Conservation (phyloP, 2,888 invertebrate genomes). For the Cylloceria caligata region DNA sequence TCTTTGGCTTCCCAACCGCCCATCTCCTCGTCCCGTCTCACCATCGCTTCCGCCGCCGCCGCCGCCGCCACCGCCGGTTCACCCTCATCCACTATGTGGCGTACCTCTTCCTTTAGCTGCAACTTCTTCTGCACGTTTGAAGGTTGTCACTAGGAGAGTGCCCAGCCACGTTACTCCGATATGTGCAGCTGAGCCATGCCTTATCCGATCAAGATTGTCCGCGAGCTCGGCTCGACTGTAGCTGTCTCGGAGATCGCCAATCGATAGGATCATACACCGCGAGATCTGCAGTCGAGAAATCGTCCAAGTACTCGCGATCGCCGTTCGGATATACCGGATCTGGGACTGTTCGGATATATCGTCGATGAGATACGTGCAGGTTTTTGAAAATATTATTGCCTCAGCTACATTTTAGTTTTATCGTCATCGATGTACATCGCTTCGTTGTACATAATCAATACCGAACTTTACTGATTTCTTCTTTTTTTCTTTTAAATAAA, state of each 20-base stretch:
- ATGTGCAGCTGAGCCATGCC: conserved; percentile 67
- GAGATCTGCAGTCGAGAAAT: conserved; percentile 48
- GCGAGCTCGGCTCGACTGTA: background rate
- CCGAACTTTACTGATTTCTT: too few species aligned
- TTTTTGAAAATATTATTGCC: background rate
- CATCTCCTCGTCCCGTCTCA: conserved; percentile 39
- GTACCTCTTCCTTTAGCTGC: conserved; percentile 61
- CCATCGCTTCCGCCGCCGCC: conserved; percentile 56
- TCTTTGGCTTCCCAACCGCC: conserved; percentile 56
- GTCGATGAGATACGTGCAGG: background rate
- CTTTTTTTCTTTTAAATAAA: too few species aligned
- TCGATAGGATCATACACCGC: conserved; percentile 49
- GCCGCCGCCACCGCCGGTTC: conserved; percentile 61
- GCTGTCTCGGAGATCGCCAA: conserved; percentile 39
- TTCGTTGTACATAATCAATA: too few species aligned
- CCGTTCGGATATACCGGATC: conserved; percentile 9
- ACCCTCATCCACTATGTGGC: conserved; percentile 8
- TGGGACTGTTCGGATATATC: too few species aligned
- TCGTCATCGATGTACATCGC: background rate
- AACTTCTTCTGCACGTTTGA: conserved; percentile 65
- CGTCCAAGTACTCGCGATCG: conserved; percentile 37
- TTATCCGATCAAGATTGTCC: conserved; percentile 64
- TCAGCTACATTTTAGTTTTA: background rate
- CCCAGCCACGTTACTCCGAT: conserved; percentile 62
- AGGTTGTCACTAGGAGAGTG: conserved; percentile 66